Evolutionary conservation across 2,113 vertebrate species (phyloP).

Genomic region (Zonotrichia leucophrys): DNA sequence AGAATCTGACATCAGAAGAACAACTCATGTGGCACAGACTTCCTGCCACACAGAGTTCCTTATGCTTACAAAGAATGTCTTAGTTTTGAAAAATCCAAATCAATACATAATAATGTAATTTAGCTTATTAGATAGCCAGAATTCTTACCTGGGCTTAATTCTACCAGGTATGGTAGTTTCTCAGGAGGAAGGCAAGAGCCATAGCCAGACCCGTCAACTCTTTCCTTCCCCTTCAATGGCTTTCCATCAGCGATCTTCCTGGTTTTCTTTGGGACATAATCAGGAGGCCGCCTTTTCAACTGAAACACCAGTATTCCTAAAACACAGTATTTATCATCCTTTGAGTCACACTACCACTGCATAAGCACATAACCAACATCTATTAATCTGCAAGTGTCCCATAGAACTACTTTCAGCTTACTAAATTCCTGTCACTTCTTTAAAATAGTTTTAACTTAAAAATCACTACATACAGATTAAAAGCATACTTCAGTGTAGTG

Average conservation of each 20-base stretch:
- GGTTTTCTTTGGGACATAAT: constrained; percentile 85
- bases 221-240: constrained; percentile 76
- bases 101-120: background rate
- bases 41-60: background rate
- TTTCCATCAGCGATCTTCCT: constrained; percentile 84
- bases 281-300: constrained; percentile 90
- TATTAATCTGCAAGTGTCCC: background rate
- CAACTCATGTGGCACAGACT: background rate
- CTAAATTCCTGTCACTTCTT: background rate
- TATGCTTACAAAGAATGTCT: background rate
- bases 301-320: constrained; percentile 92
- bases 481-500: background rate
- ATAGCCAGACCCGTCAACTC: constrained; percentile 74
- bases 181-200: constrained; percentile 82
- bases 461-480: background rate
- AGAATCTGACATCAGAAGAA: background rate
- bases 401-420: background rate
- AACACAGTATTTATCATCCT: background rate
- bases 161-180: constrained; percentile 95
- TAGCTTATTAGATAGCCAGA: background rate
- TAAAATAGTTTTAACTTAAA: background rate
- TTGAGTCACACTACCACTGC: background rate
- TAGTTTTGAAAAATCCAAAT: background rate
- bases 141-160: constrained; percentile 90
- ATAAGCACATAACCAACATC: background rate